These are phyloP conservation scores for Hiodon tergisus DNA, from an alignment of 2,113 vertebrate species.

Conservation along the genomic window DNA sequence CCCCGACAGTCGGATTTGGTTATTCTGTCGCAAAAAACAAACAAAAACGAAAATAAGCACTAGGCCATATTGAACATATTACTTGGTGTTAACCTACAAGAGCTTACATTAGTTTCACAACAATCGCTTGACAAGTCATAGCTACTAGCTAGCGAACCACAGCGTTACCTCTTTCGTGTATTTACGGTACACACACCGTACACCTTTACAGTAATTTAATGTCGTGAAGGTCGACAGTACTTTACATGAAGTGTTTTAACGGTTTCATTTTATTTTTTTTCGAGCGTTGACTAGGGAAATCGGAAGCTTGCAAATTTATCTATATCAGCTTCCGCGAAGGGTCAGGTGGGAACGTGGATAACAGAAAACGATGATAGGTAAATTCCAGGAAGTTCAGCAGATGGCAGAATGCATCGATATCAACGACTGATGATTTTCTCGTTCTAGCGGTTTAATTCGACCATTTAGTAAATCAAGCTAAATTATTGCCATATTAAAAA, in stretches of 20 bases:
- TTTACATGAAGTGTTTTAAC: neutral
- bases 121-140: too few species aligned
- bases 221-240: neutral
- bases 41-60: too few species aligned
- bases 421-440: neutral
- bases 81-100: too few species aligned
- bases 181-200: constrained; percentile 7
- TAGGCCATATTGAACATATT: too few species aligned
- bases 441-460: neutral
- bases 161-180: neutral
- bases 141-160: too few species aligned
- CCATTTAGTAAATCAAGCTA: neutral
- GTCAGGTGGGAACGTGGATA: neutral
- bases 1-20: too few species aligned
- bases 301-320: neutral
- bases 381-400: neutral
- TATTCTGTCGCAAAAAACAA: too few species aligned
- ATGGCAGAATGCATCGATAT: constrained; percentile 14
- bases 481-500: neutral
- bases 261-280: too few species aligned
- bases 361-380: neutral
- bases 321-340: constrained; percentile 7
- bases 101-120: too few species aligned
- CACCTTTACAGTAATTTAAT: constrained; percentile 14
- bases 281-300: too few species aligned